phyloP scores from a whole-genome alignment of 2,113 vertebrate species.

The Heteronetta atricapilla region DNA sequence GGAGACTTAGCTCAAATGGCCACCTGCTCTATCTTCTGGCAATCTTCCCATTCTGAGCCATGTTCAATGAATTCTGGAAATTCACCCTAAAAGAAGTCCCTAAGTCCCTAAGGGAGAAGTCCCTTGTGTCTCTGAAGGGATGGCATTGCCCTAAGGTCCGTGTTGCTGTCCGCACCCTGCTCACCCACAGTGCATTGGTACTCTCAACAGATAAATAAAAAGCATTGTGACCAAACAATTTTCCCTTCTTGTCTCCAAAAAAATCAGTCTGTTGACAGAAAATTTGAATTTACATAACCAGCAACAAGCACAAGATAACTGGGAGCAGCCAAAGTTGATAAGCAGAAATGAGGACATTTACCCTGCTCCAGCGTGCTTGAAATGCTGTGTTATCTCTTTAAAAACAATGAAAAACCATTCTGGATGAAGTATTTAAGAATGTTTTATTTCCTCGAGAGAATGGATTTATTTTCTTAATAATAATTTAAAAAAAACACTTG shows the following conservation, averaged over 20 bases:
- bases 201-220: conserved; percentile 19
- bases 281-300: conserved; percentile 11
- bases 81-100: neutral
- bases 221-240: neutral
- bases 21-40: neutral
- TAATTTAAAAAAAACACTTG: neutral
- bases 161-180: neutral
- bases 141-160: neutral
- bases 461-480: conserved; percentile 27
- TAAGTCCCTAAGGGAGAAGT: neutral
- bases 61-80: neutral
- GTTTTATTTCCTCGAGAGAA: conserved; percentile 60
- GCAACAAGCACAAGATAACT: conserved; percentile 27
- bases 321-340: neutral
- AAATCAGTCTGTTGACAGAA: neutral
- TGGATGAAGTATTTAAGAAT: conserved; percentile 43
- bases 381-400: conserved; percentile 55
- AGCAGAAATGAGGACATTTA: conserved; percentile 36
- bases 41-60: neutral
- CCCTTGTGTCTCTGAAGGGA: neutral
- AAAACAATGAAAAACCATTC: conserved; percentile 63
- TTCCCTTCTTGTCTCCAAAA: neutral
- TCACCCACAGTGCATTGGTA: neutral
- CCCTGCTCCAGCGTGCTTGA: neutral
- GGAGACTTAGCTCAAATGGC: neutral